phyloP scores from a whole-genome alignment of 2,888 invertebrate species.

The Blomia tropicalis region DNA sequence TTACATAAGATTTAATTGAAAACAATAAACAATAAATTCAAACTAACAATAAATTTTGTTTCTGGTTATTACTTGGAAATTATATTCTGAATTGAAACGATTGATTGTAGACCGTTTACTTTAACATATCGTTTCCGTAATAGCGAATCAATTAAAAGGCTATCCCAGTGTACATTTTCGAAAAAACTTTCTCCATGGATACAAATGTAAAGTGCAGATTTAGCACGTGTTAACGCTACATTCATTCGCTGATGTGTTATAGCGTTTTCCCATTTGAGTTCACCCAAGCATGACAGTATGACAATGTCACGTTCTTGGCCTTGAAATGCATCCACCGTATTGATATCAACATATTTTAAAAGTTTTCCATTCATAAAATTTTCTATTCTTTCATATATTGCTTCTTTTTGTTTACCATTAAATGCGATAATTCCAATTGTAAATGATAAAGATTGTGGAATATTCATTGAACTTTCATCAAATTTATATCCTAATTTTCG shows the following conservation, averaged over 20 bases:
- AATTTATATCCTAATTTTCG: slow-evolving; percentile 28
- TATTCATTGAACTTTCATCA: neutral
- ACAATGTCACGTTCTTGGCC: slow-evolving; percentile 74
- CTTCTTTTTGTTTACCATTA: slow-evolving; percentile 46
- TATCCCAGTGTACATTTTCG: neutral
- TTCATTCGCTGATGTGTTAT: slow-evolving; percentile 56
- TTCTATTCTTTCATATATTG: slow-evolving; percentile 26
- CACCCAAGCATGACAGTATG: slow-evolving; percentile 65
- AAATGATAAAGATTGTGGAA: slow-evolving; percentile 32
- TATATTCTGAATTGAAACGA: no score
- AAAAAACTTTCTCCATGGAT: slow-evolving; percentile 45
- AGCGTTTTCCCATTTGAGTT: slow-evolving; percentile 39
- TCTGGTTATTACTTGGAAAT: no score
- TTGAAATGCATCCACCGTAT: slow-evolving; percentile 70
- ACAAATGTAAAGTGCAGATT: slow-evolving; percentile 52
- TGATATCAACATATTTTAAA: slow-evolving; percentile 41
- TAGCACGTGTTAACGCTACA: slow-evolving; percentile 69
- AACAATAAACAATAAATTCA: no score
- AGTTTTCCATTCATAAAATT: slow-evolving; percentile 31
- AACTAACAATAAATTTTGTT: no score
- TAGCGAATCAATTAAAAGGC: neutral
- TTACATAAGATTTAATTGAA: no score
- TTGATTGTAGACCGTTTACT: no score
- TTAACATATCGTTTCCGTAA: slow-evolving; percentile 7
- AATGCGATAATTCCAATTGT: slow-evolving; percentile 54